A percentile compares a stretch with the other conserved stretches of the same genome.
Evolutionary conservation across 2,888 invertebrate genomes (phyloP).

Genomic region (Chaitophorus viminalis): DNA sequence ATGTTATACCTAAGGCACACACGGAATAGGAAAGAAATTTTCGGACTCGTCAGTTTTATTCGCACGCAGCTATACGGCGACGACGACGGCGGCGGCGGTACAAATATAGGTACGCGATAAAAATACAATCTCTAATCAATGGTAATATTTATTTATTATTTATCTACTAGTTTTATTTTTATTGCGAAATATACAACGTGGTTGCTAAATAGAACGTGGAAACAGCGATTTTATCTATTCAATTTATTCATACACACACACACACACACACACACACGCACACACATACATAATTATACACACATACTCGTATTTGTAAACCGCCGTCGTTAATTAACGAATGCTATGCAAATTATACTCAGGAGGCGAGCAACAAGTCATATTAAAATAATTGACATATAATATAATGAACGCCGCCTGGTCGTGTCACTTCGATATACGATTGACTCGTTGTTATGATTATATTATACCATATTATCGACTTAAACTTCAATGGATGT

Average conservation of each 20-base stretch:
- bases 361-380: conserved; percentile 18
- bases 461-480: conserved; percentile 21
- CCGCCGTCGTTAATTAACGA: background rate
- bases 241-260: background rate
- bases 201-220: conserved; percentile 1
- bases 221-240: conserved; percentile 10
- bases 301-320: background rate
- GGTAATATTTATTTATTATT: background rate
- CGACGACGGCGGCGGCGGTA: background rate
- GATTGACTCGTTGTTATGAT: conserved; percentile 27
- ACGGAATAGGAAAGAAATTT: background rate
- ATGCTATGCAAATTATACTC: background rate
- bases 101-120: background rate
- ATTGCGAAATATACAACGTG: background rate
- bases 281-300: background rate
- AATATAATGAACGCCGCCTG: background rate
- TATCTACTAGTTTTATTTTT: background rate
- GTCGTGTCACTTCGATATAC: conserved; percentile 31
- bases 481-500: background rate
- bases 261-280: background rate
- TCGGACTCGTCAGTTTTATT: background rate
- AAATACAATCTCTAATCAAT: background rate
- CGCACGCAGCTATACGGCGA: background rate
- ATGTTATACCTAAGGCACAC: background rate
- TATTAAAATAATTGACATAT: background rate